Evolutionary conservation across 2,113 vertebrate genomes (phyloP).

Genomic region (western clawed frog (Xenopus tropicalis)): DNA sequence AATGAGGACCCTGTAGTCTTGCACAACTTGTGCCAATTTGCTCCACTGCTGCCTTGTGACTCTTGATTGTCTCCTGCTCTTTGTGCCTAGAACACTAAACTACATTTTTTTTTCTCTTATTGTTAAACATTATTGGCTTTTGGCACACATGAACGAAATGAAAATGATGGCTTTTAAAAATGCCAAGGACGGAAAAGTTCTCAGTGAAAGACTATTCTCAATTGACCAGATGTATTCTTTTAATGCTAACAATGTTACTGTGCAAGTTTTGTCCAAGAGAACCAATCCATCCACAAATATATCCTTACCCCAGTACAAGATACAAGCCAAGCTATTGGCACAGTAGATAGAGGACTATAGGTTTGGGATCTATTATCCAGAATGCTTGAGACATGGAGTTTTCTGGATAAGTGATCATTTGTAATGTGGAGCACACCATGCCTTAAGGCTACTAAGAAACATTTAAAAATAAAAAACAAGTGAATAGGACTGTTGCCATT

Average conservation of each 20-base stretch:
- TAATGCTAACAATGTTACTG: conserved; percentile 7
- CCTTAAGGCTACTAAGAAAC: too few relatives aligned
- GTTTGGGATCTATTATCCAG: too few relatives aligned
- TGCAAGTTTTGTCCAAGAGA: not conserved
- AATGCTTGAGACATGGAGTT: too few relatives aligned
- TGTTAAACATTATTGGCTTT: conserved; percentile 20
- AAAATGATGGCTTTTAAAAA: not conserved
- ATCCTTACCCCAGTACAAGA: conserved; percentile 48
- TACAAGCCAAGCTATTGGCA: conserved; percentile 31
- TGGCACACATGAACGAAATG: not conserved
- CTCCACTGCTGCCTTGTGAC: conserved; percentile 22
- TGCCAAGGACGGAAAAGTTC: not conserved
- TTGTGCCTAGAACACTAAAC: conserved; percentile 37
- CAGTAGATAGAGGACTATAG: too few relatives aligned
- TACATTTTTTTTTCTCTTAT: conserved; percentile 8
- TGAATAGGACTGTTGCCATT: too few relatives aligned
- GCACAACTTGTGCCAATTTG: conserved; percentile 27
- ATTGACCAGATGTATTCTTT: not conserved
- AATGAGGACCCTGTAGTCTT: not conserved
- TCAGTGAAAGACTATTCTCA: not conserved
- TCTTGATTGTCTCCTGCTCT: conserved; percentile 24
- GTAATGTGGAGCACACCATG: too few relatives aligned
- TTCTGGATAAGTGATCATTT: too few relatives aligned
- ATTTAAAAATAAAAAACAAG: too few relatives aligned
- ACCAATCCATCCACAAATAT: conserved; percentile 50